Conservation (phyloP, 2,797 vertebrate genomes). For the Pseudopleuronectes americanus region DNA sequence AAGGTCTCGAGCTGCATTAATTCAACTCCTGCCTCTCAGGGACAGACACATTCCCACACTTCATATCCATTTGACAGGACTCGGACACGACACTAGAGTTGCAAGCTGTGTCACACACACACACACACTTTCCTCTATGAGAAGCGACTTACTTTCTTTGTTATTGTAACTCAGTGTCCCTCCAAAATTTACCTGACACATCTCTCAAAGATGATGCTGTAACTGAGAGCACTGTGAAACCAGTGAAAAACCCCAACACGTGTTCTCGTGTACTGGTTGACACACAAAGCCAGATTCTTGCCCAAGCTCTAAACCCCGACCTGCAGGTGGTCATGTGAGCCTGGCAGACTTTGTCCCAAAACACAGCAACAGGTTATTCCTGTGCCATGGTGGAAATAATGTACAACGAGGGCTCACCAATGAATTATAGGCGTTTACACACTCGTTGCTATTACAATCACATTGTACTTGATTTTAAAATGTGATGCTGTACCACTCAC, state of each 20-base stretch:
- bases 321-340: slow-evolving; percentile 63
- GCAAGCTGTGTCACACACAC: background rate
- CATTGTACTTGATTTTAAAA: background rate
- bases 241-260: no score
- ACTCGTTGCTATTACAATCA: background rate
- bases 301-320: slow-evolving; percentile 56
- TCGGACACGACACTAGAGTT: background rate
- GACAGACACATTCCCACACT: background rate
- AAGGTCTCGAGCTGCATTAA: slow-evolving; percentile 12
- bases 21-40: background rate
- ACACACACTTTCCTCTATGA: no score
- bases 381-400: slow-evolving; percentile 32
- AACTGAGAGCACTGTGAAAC: no score
- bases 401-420: slow-evolving; percentile 11
- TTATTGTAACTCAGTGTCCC: no score
- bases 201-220: no score
- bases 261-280: background rate
- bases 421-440: slow-evolving; percentile 1
- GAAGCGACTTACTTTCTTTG: no score
- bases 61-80: no score
- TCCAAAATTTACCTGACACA: no score
- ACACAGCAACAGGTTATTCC: slow-evolving; percentile 53
- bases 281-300: slow-evolving; percentile 36
- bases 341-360: slow-evolving; percentile 59
- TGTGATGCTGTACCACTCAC: background rate